Conservation (phyloP, 53 echinoderm and acorn worm species). For the Temnopleurus reevesii region DNA sequence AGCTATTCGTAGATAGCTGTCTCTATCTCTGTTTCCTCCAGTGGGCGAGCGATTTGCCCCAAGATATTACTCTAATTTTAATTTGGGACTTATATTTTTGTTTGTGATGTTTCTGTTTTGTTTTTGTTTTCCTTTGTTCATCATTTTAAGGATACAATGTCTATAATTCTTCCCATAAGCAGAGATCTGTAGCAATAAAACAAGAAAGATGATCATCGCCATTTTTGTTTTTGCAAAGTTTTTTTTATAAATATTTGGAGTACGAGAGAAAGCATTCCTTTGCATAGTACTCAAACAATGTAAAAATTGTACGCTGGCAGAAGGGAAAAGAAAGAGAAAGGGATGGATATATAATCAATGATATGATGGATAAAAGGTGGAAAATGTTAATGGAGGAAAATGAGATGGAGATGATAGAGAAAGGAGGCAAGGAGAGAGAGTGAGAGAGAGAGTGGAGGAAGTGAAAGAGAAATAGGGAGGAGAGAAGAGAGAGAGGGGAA, state of each 20-base stretch:
- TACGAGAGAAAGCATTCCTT: too few relatives aligned
- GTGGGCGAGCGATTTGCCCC: too few relatives aligned
- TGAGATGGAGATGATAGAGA: background rate
- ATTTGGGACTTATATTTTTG: background rate
- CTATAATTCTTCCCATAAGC: slow-evolving; percentile 16
- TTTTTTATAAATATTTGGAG: too few relatives aligned
- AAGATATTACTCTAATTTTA: too few relatives aligned
- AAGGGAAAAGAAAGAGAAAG: background rate
- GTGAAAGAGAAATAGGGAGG: background rate
- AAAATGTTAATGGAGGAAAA: too few relatives aligned
- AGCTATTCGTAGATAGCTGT: too few relatives aligned
- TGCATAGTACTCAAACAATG: too few relatives aligned
- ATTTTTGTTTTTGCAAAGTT: background rate
- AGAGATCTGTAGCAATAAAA: slow-evolving; percentile 15
- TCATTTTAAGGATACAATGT: background rate
- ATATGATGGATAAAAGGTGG: background rate
- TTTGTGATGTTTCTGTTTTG: background rate
- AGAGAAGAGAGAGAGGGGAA: background rate
- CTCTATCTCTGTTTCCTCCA: too few relatives aligned
- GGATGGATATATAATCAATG: background rate
- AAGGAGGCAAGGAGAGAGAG: background rate
- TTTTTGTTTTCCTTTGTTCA: background rate
- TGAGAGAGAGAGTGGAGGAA: background rate
- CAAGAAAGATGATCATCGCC: slow-evolving; percentile 2
- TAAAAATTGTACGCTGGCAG: too few relatives aligned